Evolutionary conservation across 2,888 invertebrate species (phyloP).

Genomic region (Cephus nigrinus): DNA sequence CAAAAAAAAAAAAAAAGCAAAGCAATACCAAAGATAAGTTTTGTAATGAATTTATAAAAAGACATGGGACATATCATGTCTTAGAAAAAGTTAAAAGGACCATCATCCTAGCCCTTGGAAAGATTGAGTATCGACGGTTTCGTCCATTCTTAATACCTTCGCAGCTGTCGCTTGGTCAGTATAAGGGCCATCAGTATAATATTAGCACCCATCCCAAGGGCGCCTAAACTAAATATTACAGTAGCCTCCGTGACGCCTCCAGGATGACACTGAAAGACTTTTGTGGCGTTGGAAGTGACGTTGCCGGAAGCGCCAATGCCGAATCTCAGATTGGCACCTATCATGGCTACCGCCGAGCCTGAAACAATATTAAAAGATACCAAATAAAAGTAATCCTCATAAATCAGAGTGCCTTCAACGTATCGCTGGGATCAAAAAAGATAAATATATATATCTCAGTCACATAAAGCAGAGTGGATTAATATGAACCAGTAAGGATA

Average conservation of each 20-base stretch:
- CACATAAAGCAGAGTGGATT: not conserved
- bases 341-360: conserved; percentile 83
- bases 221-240: conserved; percentile 80
- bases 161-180: conserved; percentile 80
- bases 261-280: conserved; percentile 82
- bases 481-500: not conserved
- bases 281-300: conserved; percentile 75
- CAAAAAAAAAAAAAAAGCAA: not conserved
- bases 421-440: not conserved
- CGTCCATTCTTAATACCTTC: conserved; percentile 71
- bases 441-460: not conserved
- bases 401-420: not conserved
- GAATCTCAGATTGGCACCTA: conserved; percentile 80
- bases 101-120: not conserved
- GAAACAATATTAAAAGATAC: conserved; percentile 37
- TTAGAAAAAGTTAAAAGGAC: not conserved
- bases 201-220: conserved; percentile 85
- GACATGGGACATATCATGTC: not conserved
- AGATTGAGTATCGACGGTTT: not conserved
- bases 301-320: conserved; percentile 77
- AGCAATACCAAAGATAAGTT: not conserved
- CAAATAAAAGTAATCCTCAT: not conserved
- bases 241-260: conserved; percentile 84
- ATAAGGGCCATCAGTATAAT: conserved; percentile 84
- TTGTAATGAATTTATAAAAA: not conserved